These are phyloP conservation scores for Phocoena sinus DNA, from an alignment of 2,113 vertebrate species.

Conservation along the genomic window DNA sequence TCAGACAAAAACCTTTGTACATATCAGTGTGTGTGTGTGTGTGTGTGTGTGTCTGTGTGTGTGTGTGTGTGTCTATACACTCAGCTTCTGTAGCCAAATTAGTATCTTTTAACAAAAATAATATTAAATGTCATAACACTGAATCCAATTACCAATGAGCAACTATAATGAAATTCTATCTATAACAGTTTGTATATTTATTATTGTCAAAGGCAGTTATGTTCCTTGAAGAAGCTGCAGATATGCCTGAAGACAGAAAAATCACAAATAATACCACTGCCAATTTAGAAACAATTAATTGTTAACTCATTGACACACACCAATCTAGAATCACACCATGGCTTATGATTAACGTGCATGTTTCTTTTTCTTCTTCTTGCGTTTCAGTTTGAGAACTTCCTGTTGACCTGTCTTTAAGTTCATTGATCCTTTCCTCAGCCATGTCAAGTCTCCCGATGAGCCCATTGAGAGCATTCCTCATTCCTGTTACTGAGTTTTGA, in stretches of 20 bases:
- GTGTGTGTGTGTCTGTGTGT: neutral
- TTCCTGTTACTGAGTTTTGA: neutral
- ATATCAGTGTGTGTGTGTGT: neutral
- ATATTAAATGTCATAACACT: neutral
- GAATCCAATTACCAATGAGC: neutral
- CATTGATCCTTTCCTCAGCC: neutral
- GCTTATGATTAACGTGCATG: neutral
- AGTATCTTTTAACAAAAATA: neutral
- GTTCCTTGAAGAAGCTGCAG: neutral
- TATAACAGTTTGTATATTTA: neutral
- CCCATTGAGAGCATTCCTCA: neutral
- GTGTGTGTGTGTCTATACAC: neutral
- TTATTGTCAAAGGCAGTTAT: neutral
- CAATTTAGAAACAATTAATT: neutral
- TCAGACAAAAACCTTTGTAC: neutral
- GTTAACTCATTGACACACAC: neutral
- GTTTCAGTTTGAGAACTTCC: neutral
- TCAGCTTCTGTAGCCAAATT: neutral
- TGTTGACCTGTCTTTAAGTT: neutral
- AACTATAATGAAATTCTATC: neutral
- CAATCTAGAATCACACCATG: neutral
- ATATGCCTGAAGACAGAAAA: neutral
- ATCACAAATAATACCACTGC: neutral
- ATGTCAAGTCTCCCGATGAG: neutral
- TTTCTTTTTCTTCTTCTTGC: neutral